Base-by-base conservation (phyloP, 2,113 vertebrate species). In the Arizona elegans region DNA sequence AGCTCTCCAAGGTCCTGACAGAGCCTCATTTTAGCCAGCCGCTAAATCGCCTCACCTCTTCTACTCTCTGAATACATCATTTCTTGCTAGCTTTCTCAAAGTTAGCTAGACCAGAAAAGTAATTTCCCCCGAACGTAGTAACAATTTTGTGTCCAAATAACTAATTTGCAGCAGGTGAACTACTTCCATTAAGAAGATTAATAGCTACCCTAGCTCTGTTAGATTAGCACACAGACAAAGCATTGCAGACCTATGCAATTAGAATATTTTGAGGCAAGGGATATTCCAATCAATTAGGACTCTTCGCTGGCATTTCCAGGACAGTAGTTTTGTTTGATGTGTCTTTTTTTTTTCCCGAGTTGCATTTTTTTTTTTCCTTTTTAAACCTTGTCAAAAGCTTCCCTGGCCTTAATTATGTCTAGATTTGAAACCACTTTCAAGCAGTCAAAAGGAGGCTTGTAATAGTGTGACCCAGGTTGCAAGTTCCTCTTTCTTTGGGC, bases 131-230 rank as follows among this genome's bases (percentile, higher is more conserved):
- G 59, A 55, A 95, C 89, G 86, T 52, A 86, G 65, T 1, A 93
- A 91, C 92, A 92, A 93, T 95, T 93, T 93, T 95, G 56, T 89
- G 70, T 8, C 1, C 94, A 65, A 90, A 95, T 15, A 95, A 94
- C 94, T 94, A 96, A 95, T 96, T 94, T 95, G 91, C 94, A 96
- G 91, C 92, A 55, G 92, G 90, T 5, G 13, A 92, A 93, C 95
- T 94, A 89, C 88, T 95, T 91, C 94, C 92, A 96, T 96, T 96
- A 96, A 95, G 96, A 96, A 96, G 96, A 97, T 96, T 96, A 96
- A 97, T 96, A 70, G 38, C 94, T 94, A 91, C 53, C 93, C 94
- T 86, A 91, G 90, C 89, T 94, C 59, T 89, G 53, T 86, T 92
- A 92, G 96, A 96, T 96, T 95, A 95, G 88, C 94, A 94, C 95